A percentile compares a stretch with the other conserved stretches of the same genome.
Conservation (phyloP, 2,797 vertebrate species). For the Dermochelys coriacea region DNA sequence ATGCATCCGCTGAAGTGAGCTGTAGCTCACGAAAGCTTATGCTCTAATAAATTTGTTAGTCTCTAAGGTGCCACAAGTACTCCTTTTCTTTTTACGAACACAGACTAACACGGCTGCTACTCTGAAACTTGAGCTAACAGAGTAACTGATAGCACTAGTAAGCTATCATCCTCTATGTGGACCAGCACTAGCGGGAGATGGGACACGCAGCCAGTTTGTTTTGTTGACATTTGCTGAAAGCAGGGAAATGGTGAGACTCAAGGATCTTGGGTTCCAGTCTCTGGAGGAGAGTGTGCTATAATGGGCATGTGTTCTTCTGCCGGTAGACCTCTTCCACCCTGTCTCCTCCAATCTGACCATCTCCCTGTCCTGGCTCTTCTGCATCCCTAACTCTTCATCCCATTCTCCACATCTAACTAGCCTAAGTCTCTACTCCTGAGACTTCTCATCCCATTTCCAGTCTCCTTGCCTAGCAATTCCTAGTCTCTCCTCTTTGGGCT, state of each 20-base stretch:
- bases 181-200: accelerated
- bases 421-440: background rate
- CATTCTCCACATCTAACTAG: background rate
- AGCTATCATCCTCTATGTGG: background rate
- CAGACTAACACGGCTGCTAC: too few relatives aligned
- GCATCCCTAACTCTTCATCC: background rate
- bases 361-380: background rate
- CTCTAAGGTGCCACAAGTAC: too few relatives aligned
- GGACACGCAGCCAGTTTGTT: background rate
- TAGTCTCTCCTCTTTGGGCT: background rate
- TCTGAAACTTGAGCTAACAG: accelerated
- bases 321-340: background rate
- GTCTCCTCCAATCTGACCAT: background rate
- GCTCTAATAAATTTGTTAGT: too few relatives aligned
- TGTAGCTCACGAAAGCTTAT: too few relatives aligned
- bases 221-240: background rate
- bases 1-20: too few relatives aligned
- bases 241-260: background rate
- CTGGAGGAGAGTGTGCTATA: background rate
- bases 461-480: background rate
- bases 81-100: too few relatives aligned
- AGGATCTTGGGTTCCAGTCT: slow-evolving; percentile 14
- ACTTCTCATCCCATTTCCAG: background rate
- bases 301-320: background rate
- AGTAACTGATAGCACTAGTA: background rate